These are phyloP conservation scores for Diorhabda carinulata DNA, from an alignment of 1,140 invertebrate genomes.

Conservation along the genomic window DNA sequence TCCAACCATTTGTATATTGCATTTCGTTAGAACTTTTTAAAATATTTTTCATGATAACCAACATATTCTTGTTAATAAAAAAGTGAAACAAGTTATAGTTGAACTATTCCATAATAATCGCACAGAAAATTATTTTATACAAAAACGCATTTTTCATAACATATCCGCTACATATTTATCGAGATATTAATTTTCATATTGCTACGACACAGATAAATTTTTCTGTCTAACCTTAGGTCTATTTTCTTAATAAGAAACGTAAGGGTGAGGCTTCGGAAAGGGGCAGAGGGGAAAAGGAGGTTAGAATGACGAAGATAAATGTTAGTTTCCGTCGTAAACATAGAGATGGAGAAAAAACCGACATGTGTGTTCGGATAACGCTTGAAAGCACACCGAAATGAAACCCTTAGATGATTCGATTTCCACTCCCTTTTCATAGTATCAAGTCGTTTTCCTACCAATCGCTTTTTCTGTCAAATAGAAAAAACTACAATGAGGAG, in stretches of 20 bases:
- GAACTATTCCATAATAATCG: no score
- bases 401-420: constrained; percentile 22
- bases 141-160: not conserved
- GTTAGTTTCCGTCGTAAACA: constrained; percentile 27
- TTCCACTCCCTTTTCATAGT: constrained; percentile 11
- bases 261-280: constrained; percentile 16
- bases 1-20: no score
- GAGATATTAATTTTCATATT: not conserved
- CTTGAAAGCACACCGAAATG: constrained; percentile 29
- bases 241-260: constrained; percentile 19
- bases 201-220: not conserved
- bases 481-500: not conserved
- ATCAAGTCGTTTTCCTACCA: not conserved
- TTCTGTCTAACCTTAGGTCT: constrained; percentile 20
- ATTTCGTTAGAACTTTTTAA: no score
- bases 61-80: no score
- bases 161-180: not conserved
- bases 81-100: no score
- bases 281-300: constrained; percentile 6
- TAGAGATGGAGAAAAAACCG: constrained; percentile 27
- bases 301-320: constrained; percentile 31
- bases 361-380: constrained; percentile 28
- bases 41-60: no score
- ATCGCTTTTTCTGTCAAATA: not conserved
- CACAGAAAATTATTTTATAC: no score